Base-by-base conservation (phyloP, 2,888 invertebrate genomes). In the Nematopogon swammerdamellus region DNA sequence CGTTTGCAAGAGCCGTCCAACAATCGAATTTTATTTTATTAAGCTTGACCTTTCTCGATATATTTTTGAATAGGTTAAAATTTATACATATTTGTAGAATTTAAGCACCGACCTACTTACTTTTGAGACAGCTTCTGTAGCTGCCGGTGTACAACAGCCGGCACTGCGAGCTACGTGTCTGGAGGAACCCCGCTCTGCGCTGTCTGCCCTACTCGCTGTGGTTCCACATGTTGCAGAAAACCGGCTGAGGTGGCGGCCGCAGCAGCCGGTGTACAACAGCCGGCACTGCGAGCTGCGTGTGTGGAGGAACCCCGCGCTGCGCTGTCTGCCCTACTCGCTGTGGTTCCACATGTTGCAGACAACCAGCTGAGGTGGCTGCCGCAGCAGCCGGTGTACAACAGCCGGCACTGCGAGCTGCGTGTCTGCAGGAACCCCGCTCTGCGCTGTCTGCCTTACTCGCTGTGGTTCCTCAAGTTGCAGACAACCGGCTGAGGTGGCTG, bases 391-490 rank as follows among this genome's bases (percentile, higher is more conserved):
- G 74, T 80, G 1, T 72, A 67, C 60, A 80, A 80, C 55, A 25
- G 5, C 77, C 67, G 74, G 52, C 77, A 77, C 53, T 79, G 79
- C 50, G 79, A 80, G 52, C 67, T 80, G 18, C 61, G 73, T 47
- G 80, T 80, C 58, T 80, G 80, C 80, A 63, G 80, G 42, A 80
- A 80, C 59, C 54, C 57, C 2, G 59, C 59, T 18, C 51, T 80
- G 59, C 70, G 59, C 52, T 63, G 64, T 19, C 63, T 79, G 45
- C 80, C 80, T 0, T 80, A 73, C 56, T 70, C 77, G 1, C 60
- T 80, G 14, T 80, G 80, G 80, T 76, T 74, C 55, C 79, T 79
- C 57, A 76, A 79, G 77, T 73, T 79, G 44, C 67, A 80, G 80
- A 80, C 54, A 80, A 80, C 54, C 67, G 70, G 53, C 53, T 80